Evolutionary conservation across 2,113 vertebrate species (phyloP).

Genomic region (Carassius gibelio): DNA sequence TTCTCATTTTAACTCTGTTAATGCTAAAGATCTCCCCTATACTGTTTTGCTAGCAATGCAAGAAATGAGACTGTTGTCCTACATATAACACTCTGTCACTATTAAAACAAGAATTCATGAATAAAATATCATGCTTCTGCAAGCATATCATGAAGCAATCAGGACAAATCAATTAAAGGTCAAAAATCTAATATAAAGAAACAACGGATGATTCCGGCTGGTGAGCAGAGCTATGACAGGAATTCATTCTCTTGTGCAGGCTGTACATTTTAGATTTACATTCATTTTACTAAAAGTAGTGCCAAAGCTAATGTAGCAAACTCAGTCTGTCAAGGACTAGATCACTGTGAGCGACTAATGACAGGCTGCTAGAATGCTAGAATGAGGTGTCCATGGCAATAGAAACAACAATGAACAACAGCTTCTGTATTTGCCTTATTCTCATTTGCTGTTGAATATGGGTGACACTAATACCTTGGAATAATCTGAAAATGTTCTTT

Average conservation of each 20-base stretch:
- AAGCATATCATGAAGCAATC: not conserved
- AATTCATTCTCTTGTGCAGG: not conserved
- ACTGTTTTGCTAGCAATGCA: no score
- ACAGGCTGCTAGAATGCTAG: slow-evolving; percentile 31
- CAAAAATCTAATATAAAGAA: not conserved
- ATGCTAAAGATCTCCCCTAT: no score
- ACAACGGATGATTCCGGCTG: no score
- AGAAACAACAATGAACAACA: not conserved
- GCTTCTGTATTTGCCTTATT: not conserved
- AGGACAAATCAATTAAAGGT: not conserved
- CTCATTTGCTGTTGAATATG: not conserved
- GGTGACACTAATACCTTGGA: not conserved
- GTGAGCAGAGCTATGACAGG: no score
- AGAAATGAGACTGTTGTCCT: not conserved
- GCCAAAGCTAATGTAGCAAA: not conserved
- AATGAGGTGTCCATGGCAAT: slow-evolving; percentile 24
- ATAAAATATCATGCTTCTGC: not conserved
- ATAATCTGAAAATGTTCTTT: not conserved
- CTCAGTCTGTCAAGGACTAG: slow-evolving; percentile 26
- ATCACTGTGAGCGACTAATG: not conserved
- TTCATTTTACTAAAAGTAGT: not conserved
- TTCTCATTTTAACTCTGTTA: no score
- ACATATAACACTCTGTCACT: not conserved
- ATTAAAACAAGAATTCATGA: not conserved
- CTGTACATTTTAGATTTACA: not conserved